A percentile compares a stretch with the other conserved stretches of the same genome.
These are phyloP conservation scores for Hermetia illucens DNA, from an alignment of 1,140 invertebrate genomes.

Conservation along the genomic window DNA sequence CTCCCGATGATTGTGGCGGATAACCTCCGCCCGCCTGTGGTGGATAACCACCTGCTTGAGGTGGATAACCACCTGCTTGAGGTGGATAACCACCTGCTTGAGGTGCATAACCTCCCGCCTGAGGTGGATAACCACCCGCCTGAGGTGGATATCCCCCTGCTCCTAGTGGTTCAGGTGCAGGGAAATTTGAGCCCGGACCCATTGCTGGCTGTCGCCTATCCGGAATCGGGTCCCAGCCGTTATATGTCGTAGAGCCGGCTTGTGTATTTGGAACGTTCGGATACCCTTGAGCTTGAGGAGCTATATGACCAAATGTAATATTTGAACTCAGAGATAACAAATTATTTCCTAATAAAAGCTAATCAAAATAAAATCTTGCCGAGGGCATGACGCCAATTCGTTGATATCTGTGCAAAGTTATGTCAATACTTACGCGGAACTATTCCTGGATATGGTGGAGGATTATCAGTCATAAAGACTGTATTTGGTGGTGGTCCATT, in stretches of 20 bases:
- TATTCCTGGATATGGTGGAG: slow-evolving; percentile 91
- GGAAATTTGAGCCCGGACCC: slow-evolving; percentile 15
- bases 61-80: slow-evolving; percentile 1
- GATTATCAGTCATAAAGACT: slow-evolving; percentile 81
- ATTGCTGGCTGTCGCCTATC: slow-evolving; percentile 1
- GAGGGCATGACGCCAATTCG: too few relatives aligned
- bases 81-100: slow-evolving; percentile 8
- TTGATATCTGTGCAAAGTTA: slow-evolving; percentile 16
- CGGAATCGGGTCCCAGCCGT: slow-evolving; percentile 6
- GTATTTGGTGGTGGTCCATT: slow-evolving; percentile 58
- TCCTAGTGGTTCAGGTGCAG: slow-evolving; percentile 14
- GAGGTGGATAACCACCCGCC: slow-evolving; percentile 17
- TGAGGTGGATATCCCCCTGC: slow-evolving; percentile 10
- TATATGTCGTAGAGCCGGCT: neutral
- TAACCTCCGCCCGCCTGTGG: neutral
- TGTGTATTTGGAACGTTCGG: slow-evolving; percentile 12
- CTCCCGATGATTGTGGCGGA: neutral
- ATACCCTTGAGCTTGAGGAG: slow-evolving; percentile 10
- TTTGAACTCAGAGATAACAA: slow-evolving; percentile 12
- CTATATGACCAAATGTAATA: slow-evolving; percentile 7
- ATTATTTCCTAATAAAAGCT: neutral
- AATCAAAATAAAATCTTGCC: neutral
- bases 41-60: neutral
- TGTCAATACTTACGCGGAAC: slow-evolving; percentile 27
- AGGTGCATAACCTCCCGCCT: slow-evolving; percentile 11